Evolutionary conservation across 2,797 vertebrate species (phyloP), one percentile per base, ranked within the genome.

Genomic region (Argentina silus): DNA sequence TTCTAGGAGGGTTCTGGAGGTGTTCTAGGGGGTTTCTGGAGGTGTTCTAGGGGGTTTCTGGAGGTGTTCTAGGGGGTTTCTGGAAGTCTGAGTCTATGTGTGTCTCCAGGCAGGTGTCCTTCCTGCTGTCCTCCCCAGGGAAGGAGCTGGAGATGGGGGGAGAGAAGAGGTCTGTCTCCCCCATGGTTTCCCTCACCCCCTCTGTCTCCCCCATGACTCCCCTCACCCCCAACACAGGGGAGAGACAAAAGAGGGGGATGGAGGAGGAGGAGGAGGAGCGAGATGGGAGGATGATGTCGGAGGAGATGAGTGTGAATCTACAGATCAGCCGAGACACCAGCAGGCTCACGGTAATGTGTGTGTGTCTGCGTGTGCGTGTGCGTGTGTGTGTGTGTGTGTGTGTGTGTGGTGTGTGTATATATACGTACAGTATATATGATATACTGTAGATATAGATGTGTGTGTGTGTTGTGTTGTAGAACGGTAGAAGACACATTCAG

Each of bases 401-500:
- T 36, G 27, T 36, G 2, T 36, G 27, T 36, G 27, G 27, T 2
- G 27, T 36, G 27, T 1, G 1, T 36, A 36, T 2, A n/a, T n/a
- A n/a, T n/a, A n/a, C n/a, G n/a, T n/a, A 36, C 27, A 36, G 4
- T 36, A 36, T 36, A 36, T 36, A 36, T 36, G 4, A 4, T 36
- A 36, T 36, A 4, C 1, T 36, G 2, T 36, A 36, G 1, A 36
- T 36, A 36, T 36, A 4, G 27, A 36, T 36, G 27, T 36, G 27
- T 53, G 53, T 67, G 60, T 77, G 56, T 79, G 27, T 73, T 60
- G 73, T 69, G 71, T 70, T 76, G 1, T 70, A 85, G 84, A 80
- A 56, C 0, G 79, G 79, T 3, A 75, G 56, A 27, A 64, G n/a
- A 55, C 74, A 82, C 66, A 82, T 86, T 59, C 74, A 83, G 61